Evolutionary conservation across 2,113 vertebrate genomes (phyloP), one percentile per base, ranked within the genome.

Genomic region (Cyrtonyx montezumae): DNA sequence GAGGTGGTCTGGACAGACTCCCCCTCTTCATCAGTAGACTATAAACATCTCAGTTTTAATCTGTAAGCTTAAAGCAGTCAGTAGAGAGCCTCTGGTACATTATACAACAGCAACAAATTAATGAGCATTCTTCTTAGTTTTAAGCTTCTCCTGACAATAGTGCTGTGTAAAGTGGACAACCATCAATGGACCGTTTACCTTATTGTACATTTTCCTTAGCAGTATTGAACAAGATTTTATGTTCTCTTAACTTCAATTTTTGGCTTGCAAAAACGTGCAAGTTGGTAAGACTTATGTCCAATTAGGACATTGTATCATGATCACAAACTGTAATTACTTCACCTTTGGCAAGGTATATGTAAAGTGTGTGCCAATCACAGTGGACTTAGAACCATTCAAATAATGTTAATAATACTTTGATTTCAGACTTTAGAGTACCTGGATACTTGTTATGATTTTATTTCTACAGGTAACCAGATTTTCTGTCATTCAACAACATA

Each of bases 341-440:
- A 28, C 23, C 22, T 69, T 49, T 70, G 23, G 5, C 21, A 42
- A 78, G 3, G 6, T 58, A 18, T 40, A 0, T 3, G 4, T 6
- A 23, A 0, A 0, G 32, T 2, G 1, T 28, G 16, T 19, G 5
- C 6, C 0, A 15, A n/a, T 6, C 25, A 17, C 14, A 45, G 3
- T 42, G 42, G 45, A 46, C 19, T 69, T 73, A 17, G 43, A 78
- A 32, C 7, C 34, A 6, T 30, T 56, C 36, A 49, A 58, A 25
- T 8, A 77, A 71, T 3, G 42, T 73, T 19, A 26, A 36, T 40
- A 87, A 68, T 15, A 11, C 3, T 42, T 91, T 81, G 28, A 9
- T 40, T 20, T 61, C 67, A 75, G 59, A 11, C 21, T 5, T 36
- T 70, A 42, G 16, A n/a, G 5, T 3, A 69, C 45, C 34, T 73